These are phyloP conservation scores for Nannospalax galili DNA, from an alignment of 2,113 vertebrate species.

Conservation along the genomic window DNA sequence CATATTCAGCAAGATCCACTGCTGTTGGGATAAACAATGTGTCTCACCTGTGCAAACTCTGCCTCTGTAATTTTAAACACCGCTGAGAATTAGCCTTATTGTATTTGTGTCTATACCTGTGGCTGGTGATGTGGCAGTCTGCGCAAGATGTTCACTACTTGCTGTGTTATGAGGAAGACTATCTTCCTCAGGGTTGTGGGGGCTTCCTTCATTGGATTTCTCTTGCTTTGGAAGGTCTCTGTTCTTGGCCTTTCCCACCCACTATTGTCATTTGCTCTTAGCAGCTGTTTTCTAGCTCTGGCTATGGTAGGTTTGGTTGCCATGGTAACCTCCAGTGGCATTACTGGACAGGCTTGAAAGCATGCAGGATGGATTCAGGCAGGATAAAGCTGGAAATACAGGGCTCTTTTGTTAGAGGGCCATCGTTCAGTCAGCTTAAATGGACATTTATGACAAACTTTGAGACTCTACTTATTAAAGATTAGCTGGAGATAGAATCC, in stretches of 20 bases:
- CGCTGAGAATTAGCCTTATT: background rate
- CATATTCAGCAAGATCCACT: background rate
- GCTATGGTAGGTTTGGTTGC: constrained; percentile 41
- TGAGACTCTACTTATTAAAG: background rate
- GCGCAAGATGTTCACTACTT: background rate
- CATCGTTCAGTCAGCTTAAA: background rate
- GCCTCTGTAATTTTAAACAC: background rate
- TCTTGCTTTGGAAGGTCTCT: background rate
- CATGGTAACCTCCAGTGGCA: constrained; percentile 2
- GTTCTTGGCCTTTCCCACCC: constrained; percentile 4
- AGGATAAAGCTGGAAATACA: background rate
- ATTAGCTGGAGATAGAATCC: background rate
- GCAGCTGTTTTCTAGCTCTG: constrained; percentile 11
- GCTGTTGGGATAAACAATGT: background rate
- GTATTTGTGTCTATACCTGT: background rate
- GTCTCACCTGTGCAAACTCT: background rate
- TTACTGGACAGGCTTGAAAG: constrained; percentile 29
- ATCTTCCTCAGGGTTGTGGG: background rate
- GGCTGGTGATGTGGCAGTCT: background rate
- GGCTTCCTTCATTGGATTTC: background rate
- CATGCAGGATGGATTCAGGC: constrained; percentile 4
- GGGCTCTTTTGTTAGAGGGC: constrained; percentile 9
- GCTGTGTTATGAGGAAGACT: background rate
- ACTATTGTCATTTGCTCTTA: constrained; percentile 19
- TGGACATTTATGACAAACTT: background rate